Evolutionary conservation across 1,140 invertebrate species (phyloP).

Genomic region (Bombus polaris): DNA sequence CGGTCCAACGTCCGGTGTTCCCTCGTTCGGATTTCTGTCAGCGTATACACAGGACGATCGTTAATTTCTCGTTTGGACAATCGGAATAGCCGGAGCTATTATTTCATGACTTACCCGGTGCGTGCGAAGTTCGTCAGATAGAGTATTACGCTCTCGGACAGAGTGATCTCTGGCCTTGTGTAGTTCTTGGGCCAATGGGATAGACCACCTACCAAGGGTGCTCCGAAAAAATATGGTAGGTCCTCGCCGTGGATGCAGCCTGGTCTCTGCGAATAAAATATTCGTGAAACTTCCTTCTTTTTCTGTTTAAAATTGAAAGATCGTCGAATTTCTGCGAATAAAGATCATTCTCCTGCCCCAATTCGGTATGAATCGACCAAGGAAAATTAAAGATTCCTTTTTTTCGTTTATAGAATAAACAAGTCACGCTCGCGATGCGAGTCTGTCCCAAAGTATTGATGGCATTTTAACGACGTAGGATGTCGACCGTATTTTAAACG

Average conservation of each 20-base stretch:
- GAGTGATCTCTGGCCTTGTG: conserved; percentile 92
- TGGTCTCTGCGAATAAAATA: conserved; percentile 85
- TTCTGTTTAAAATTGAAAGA: background rate
- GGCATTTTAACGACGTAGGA: conserved; percentile 53
- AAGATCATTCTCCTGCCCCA: background rate
- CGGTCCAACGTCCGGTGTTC: conserved; percentile 86
- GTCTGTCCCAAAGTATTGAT: conserved; percentile 32
- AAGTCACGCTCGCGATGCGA: too few species aligned
- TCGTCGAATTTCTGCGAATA: background rate
- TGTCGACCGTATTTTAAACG: conserved; percentile 44
- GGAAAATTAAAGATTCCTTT: too few species aligned
- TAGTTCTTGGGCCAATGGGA: conserved; percentile 94
- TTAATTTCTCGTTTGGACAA: background rate
- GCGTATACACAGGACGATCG: background rate
- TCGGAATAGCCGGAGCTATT: background rate
- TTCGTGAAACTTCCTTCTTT: background rate
- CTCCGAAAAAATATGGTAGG: conserved; percentile 94
- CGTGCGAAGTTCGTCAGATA: conserved; percentile 99
- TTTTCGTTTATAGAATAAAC: too few species aligned
- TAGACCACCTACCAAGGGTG: conserved; percentile 90
- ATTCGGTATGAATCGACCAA: too few species aligned
- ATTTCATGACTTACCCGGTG: conserved; percentile 91
- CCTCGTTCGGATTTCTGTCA: conserved; percentile 94
- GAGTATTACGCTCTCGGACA: conserved; percentile 96
- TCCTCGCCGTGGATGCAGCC: conserved; percentile 97